Base-by-base conservation (phyloP, 2,113 vertebrate genomes). In the Proterorhinus semilunaris region DNA sequence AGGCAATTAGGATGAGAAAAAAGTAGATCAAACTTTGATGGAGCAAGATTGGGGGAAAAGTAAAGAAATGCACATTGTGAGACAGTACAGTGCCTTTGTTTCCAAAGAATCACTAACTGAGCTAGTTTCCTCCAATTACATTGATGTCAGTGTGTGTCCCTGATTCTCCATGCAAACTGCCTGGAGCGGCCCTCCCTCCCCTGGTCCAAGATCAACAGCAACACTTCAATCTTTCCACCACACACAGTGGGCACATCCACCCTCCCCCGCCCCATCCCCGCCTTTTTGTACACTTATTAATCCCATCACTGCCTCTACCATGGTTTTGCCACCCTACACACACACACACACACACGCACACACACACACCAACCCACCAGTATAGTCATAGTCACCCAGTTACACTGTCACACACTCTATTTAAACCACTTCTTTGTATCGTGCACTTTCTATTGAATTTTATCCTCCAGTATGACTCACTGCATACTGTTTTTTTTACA, bases 61-160 rank as follows among this genome's bases (percentile, higher is more conserved):
- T 15, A 61, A 7, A 53, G 59, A 67, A 62, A 80, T 78, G 74
- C 69, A 15, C 74, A 66, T 69, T 75, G 61, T 71, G 57, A 83
- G 73, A 69, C 16, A 54, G 16, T 69, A 63, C 78, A 66, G 66
- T 75, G 76, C 82, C 81, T 87, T 75, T 68, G 68, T 84, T 86
- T 80, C 71, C 72, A 80, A 48, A 43, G 53, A 64, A 71, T 55
- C 77, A 76, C 82, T 79, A 80, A 71, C 83, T 49, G 57, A 83
- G 83, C 77, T 83, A 86, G 81, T 91, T 92, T 91, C 89, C 85
- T 82, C 88, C 89, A 88, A 90, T 92, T 92, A 92, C 85, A 83
- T 90, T 83, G 83, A 86, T 81, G 87, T 89, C 89, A 84, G 82
- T 68, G 83, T 92, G 76, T 68, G 66, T 85, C 88, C 89, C 73